Base-by-base conservation (phyloP, 2,113 vertebrate species). In the Nycticorax nycticorax region DNA sequence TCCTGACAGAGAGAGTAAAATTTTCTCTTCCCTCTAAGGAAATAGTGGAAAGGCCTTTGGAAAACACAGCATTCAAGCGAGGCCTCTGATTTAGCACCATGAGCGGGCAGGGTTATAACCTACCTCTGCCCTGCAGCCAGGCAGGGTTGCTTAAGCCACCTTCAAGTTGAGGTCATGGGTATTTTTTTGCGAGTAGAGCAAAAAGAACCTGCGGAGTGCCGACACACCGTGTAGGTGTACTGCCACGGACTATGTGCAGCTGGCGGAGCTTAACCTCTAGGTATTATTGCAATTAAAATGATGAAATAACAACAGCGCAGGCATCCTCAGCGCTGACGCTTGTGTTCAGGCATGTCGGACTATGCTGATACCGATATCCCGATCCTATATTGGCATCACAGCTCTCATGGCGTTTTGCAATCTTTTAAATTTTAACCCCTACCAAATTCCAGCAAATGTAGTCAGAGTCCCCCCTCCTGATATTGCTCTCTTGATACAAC, bases 281-380 rank as follows among this genome's bases (percentile, higher is more conserved):
- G 35, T 93, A 72, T 79, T 92, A 90, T 3, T 90, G 82, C 89
- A 94, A 88, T 91, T 93, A 92, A 86, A 80, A 86, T 81, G 35
- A 92, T 92, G 92, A 92, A 96, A 96, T 39, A 84, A 8, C 59
- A 90, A 59, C 55, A 93, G 71, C 14, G 3, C 23, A 90, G 67
- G 78, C 73, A 67, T 71, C 89, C 41, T 87, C 4, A 1, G 62
- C 76, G 41, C 33, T 8, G 67, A 81, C 5, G 24, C 75, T 30
- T 84, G 43, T 92, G 94, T 92, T 95, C 52, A 76, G 96, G 88
- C 96, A 96, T 39, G 94, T 88, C 2, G 3, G 75, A 33, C 90
- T 90, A 26, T 39, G 85, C 67, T 94, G 89, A 74, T 91, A 50
- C 86, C 41, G 69, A 80, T 62, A 85, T 16, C 41, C 59, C 0